phyloP scores from a whole-genome alignment of 1,140 invertebrate genomes.

The Neocloeon triangulifer region DNA sequence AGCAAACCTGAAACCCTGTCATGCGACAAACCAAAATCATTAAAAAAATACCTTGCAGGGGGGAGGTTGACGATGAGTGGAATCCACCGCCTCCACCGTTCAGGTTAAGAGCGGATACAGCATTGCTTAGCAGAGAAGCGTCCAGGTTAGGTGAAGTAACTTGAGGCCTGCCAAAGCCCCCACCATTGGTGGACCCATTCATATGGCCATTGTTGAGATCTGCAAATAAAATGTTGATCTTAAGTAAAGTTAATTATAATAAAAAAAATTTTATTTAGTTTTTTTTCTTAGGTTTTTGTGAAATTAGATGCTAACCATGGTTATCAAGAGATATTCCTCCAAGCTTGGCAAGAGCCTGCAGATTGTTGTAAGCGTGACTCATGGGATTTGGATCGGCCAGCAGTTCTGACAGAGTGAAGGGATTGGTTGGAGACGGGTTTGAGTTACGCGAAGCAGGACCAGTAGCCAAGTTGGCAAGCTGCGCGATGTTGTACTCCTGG shows the following conservation, averaged over 20 bases:
- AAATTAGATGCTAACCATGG: slow-evolving; percentile 27
- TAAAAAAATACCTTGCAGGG: too few relatives aligned
- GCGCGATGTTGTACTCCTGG: slow-evolving; percentile 62
- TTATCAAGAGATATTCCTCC: slow-evolving; percentile 32
- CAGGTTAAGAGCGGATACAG: too few relatives aligned
- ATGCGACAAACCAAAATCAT: too few relatives aligned
- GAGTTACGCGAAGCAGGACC: slow-evolving; percentile 19
- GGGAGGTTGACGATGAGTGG: too few relatives aligned
- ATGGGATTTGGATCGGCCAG: slow-evolving; percentile 35
- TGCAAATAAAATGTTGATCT: too few relatives aligned
- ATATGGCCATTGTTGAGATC: not conserved
- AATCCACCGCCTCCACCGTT: too few relatives aligned
- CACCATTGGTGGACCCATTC: not conserved
- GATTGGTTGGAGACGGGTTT: slow-evolving; percentile 36
- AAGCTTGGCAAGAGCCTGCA: slow-evolving; percentile 69
- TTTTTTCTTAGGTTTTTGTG: too few relatives aligned
- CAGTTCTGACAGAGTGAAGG: slow-evolving; percentile 47
- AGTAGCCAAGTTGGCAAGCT: slow-evolving; percentile 46
- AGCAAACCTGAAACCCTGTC: too few relatives aligned
- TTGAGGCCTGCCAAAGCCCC: not conserved
- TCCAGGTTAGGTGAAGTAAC: too few relatives aligned
- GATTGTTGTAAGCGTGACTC: slow-evolving; percentile 63
- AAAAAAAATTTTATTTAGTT: too few relatives aligned
- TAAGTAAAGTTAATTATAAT: not conserved
- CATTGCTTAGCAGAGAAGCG: too few relatives aligned